Base-by-base conservation (phyloP, 1,140 invertebrate genomes). In the Drosophila kepulauana region DNA sequence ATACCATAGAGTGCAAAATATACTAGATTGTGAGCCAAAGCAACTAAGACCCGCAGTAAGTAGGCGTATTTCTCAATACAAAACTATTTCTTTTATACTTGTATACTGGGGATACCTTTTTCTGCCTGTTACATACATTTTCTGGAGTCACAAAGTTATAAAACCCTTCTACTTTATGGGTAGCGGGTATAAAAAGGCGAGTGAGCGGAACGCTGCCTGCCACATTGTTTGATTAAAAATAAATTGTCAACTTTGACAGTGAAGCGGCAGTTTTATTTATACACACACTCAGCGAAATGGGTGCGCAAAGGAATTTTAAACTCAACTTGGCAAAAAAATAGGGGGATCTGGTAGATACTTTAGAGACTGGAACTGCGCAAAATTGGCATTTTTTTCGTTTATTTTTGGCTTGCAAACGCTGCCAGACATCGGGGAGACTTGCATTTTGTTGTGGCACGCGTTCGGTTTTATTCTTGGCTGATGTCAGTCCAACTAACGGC, bases 201-300 rank as follows among this genome's bases (percentile, higher is more conserved):
- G 20, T 25, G 20, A 25, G 20, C 3, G 20, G 20, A 25, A 25
- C 20, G 20, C 45, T 65, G 46, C 15, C 65, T 69, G 67, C 49
- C 62, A 46, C 62, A 79, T 86, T 78, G 71, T 87, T 54, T 84
- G 84, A 89, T 80, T 87, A 87, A 88, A 87, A 87, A 87, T 87
- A 87, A 88, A 87, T 88, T 87, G 84, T 87, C 84, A 87, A 72
- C 77, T 87, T 87, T 88, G 84, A 87, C 85, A 88, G 87, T 78
- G 61, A 69, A 68, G 67, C 72, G 64, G 73, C 77, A 77, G 66
- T 66, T 80, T 78, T 87, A 87, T 87, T 87, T 87, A 87, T 87
- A 87, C 78, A 88, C 73, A 56, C 33, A 33, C 20, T 25, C 20
- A 25, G 20, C 20, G 35, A 5, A 74, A 74, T 74, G 64, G 64